phyloP scores from a whole-genome alignment of 2,113 vertebrate genomes.

The Callithrix jacchus region DNA sequence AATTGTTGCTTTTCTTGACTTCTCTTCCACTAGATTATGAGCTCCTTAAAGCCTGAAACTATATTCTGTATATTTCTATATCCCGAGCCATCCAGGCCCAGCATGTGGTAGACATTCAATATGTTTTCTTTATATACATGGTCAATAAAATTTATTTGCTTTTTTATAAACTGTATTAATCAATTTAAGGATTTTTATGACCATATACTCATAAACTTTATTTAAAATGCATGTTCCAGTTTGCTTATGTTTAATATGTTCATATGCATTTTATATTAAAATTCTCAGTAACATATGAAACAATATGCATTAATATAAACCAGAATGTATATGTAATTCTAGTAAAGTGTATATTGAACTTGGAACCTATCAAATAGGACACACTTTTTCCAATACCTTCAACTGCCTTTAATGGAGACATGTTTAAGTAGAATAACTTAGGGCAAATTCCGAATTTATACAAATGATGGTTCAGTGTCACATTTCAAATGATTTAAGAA shows the following conservation, averaged over 20 bases:
- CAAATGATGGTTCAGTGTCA: neutral
- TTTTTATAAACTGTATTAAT: conserved; percentile 29
- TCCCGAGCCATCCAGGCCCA: neutral
- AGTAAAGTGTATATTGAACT: neutral
- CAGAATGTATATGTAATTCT: neutral
- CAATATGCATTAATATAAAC: conserved; percentile 34
- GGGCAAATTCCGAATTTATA: neutral
- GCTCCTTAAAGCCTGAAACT: neutral
- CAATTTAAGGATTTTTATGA: neutral
- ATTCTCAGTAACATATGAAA: neutral
- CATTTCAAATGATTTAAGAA: conserved; percentile 19
- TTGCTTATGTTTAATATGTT: conserved; percentile 26
- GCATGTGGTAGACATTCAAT: neutral
- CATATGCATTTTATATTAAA: conserved; percentile 19
- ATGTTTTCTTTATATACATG: neutral
- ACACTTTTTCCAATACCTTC: neutral
- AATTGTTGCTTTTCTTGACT: neutral
- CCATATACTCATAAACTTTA: neutral
- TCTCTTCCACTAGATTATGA: neutral
- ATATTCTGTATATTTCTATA: neutral
- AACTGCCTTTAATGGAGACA: too few relatives aligned
- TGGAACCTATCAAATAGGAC: neutral
- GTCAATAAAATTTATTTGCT: neutral
- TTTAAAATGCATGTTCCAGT: neutral
- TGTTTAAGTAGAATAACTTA: neutral